phyloP scores from a whole-genome alignment of 2,888 invertebrate species.

The Coelopa pilipes region DNA sequence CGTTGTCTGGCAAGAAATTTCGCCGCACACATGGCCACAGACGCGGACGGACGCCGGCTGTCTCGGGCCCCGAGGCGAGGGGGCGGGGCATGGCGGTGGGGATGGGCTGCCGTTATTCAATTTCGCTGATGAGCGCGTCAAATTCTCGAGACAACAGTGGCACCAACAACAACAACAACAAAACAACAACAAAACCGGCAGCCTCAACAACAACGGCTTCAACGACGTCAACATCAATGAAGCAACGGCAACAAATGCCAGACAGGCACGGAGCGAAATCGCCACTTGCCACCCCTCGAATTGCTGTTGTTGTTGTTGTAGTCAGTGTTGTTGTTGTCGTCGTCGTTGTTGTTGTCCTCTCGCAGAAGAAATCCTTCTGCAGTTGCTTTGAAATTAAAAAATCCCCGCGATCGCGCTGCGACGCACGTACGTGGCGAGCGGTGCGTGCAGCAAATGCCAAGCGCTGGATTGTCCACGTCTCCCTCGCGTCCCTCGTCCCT shows the following conservation, averaged over 20 bases:
- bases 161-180: no score
- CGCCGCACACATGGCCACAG: background rate
- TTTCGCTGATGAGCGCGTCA: slow-evolving; percentile 8
- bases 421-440: slow-evolving; percentile 17
- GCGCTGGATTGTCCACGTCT: slow-evolving; percentile 6
- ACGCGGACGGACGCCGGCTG: background rate
- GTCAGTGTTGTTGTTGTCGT: background rate
- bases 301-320: background rate
- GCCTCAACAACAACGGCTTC: no score
- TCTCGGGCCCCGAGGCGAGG: background rate
- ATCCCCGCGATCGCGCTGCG: slow-evolving; percentile 7
- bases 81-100: no score
- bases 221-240: no score
- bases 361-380: slow-evolving; percentile 2
- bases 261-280: no score
- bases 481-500: background rate
- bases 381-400: slow-evolving; percentile 21
- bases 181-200: no score
- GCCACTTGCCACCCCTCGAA: no score
- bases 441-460: slow-evolving; percentile 27
- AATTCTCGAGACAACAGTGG: background rate
- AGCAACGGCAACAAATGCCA: no score
- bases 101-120: slow-evolving; percentile 16
- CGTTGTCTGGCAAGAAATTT: slow-evolving; percentile 17
- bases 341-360: background rate